phyloP scores from a whole-genome alignment of 2,797 vertebrate genomes.

The Florisuga fusca region DNA sequence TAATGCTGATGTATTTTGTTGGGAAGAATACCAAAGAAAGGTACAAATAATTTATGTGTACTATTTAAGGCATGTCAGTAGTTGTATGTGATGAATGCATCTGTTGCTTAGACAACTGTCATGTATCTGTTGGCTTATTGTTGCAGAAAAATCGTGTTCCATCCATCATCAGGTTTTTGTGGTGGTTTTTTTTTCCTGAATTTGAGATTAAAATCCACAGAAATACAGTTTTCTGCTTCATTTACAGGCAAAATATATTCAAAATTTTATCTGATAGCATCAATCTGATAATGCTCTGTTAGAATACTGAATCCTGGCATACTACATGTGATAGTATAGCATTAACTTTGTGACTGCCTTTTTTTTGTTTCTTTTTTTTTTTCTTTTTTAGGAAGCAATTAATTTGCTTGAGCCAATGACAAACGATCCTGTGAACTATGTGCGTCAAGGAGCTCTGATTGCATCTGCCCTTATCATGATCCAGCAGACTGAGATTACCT shows the following conservation, averaged over 20 bases:
- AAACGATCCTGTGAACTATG: constrained; percentile 98
- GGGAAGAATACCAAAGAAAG: neutral
- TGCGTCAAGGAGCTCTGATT: constrained; percentile 96
- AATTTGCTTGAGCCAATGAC: constrained; percentile 99
- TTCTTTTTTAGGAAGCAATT: constrained; percentile 90
- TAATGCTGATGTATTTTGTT: neutral
- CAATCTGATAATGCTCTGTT: neutral
- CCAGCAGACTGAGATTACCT: constrained; percentile 97
- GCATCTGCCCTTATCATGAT: constrained; percentile 98
- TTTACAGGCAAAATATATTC: neutral
- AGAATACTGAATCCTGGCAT: constrained; percentile 12
- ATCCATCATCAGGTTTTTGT: neutral
- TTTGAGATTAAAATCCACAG: neutral
- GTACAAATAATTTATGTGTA: neutral
- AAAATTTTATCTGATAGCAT: neutral
- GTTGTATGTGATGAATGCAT: neutral
- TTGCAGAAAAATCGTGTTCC: neutral
- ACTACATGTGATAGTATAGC: neutral
- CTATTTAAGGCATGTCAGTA: neutral
- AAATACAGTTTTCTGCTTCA: neutral
- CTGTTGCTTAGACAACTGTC: neutral
- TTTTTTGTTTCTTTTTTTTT: constrained; percentile 27
- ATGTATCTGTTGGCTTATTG: neutral
- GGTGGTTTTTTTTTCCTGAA: neutral
- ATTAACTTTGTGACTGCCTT: neutral